phyloP scores from a whole-genome alignment of 2,797 vertebrate species.

The Artibeus lituratus region DNA sequence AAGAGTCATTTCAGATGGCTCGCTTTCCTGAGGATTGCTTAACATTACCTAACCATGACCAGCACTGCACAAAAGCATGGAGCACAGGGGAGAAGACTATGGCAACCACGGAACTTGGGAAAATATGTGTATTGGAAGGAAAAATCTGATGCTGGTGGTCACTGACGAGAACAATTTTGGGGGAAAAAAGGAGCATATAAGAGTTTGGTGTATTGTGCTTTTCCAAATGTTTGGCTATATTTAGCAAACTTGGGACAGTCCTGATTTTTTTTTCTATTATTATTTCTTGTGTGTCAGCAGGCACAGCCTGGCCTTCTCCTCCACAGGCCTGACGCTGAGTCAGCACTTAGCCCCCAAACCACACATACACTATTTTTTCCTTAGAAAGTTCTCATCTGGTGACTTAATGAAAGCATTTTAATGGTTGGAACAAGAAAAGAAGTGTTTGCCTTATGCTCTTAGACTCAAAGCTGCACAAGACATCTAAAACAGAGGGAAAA shows the following conservation, averaged over 20 bases:
- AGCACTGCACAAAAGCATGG: background rate
- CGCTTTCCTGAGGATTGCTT: constrained; percentile 31
- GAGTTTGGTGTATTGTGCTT: background rate
- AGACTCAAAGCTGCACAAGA: background rate
- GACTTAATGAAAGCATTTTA: constrained; percentile 56
- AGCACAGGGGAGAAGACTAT: background rate
- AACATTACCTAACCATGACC: constrained; percentile 2
- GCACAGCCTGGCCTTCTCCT: background rate
- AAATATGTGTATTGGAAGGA: constrained; percentile 41
- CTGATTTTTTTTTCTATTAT: constrained; percentile 44
- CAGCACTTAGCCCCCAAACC: constrained; percentile 44
- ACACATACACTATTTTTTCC: constrained; percentile 21
- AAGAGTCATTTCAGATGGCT: constrained; percentile 62
- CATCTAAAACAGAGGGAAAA: background rate
- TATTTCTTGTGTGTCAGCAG: constrained; percentile 34
- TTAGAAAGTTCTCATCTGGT: constrained; percentile 46
- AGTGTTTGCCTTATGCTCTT: constrained; percentile 24
- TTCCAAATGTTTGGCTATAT: constrained; percentile 44
- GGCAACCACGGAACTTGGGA: constrained; percentile 11
- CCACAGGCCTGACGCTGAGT: constrained; percentile 26
- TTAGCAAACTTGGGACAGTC: background rate
- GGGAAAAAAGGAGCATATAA: background rate
- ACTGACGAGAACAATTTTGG: background rate
- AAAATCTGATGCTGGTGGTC: background rate
- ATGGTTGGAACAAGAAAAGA: background rate